Conservation (phyloP, 2,888 invertebrate genomes). For the Ypsolopha sequella region DNA sequence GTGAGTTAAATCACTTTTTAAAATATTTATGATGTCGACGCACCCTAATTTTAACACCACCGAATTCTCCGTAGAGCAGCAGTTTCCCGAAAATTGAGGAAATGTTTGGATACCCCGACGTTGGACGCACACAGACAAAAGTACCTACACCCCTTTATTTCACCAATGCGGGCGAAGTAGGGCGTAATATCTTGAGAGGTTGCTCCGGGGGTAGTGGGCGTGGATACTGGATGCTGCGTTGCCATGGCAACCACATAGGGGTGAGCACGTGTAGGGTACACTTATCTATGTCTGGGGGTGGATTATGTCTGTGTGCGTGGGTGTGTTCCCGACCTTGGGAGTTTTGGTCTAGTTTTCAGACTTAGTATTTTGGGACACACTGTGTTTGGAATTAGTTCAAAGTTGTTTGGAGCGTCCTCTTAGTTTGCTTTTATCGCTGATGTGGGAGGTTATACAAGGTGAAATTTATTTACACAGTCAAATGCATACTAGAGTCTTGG, state of each 20-base stretch:
- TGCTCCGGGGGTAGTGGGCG: slow-evolving; percentile 69
- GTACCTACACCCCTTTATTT: slow-evolving; percentile 55
- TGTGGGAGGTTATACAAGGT: too few species aligned
- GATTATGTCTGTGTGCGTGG: slow-evolving; percentile 27
- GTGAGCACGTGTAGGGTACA: slow-evolving; percentile 41
- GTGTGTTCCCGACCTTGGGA: slow-evolving; percentile 50
- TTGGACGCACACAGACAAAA: slow-evolving; percentile 40
- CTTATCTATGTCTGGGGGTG: slow-evolving; percentile 44
- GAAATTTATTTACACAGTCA: too few species aligned
- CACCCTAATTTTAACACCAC: too few species aligned
- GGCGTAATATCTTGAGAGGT: slow-evolving; percentile 69
- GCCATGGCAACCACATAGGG: slow-evolving; percentile 71
- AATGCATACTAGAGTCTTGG: too few species aligned
- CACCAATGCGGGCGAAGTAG: slow-evolving; percentile 66
- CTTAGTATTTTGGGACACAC: neutral
- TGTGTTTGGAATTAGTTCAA: neutral
- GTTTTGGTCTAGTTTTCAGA: slow-evolving; percentile 52
- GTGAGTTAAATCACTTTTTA: too few species aligned
- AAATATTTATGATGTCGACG: too few species aligned
- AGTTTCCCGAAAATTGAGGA: too few species aligned
- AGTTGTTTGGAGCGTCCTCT: neutral
- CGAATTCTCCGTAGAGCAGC: too few species aligned
- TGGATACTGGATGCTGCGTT: slow-evolving; percentile 74
- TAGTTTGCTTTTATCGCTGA: too few species aligned
- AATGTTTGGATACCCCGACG: neutral